These are phyloP conservation scores for Lycorma delicatula DNA, from an alignment of 1,140 invertebrate genomes.

Conservation along the genomic window DNA sequence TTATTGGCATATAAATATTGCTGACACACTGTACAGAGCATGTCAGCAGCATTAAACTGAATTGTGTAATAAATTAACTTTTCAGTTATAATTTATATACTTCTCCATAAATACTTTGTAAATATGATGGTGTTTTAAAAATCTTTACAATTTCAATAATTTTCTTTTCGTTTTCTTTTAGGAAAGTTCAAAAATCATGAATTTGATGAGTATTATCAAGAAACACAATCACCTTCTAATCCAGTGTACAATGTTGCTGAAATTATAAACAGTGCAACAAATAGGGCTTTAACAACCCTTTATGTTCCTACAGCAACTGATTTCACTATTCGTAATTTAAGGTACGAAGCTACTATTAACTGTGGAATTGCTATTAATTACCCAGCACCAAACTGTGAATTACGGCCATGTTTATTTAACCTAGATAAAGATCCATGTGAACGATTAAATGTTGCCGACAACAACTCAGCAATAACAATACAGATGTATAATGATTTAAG, in stretches of 20 bases:
- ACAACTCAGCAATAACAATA: constrained; percentile 38
- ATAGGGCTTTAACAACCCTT: constrained; percentile 20
- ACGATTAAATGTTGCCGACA: constrained; percentile 45
- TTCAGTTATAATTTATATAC: neutral
- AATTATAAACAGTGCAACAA: constrained; percentile 20
- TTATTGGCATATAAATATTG: no score
- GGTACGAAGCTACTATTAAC: constrained; percentile 36
- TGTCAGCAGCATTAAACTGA: no score
- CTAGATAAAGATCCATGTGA: constrained; percentile 58
- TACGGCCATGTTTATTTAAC: constrained; percentile 52
- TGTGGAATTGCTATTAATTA: constrained; percentile 24
- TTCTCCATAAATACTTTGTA: neutral
- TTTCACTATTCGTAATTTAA: constrained; percentile 26
- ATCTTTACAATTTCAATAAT: neutral
- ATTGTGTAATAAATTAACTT: no score
- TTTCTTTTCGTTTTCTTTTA: constrained; percentile 6
- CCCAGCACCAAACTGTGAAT: constrained; percentile 12
- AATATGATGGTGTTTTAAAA: neutral
- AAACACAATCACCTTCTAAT: constrained; percentile 15
- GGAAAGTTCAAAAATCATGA: constrained; percentile 18
- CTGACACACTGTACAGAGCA: no score
- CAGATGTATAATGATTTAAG: constrained; percentile 38
- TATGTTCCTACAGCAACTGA: constrained; percentile 19
- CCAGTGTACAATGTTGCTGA: constrained; percentile 22
- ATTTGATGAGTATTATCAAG: constrained; percentile 22